Percentiles rank a stretch among this genome's conserved stretches.
These are phyloP conservation scores for Ptychoptera albimana DNA, from an alignment of 2,888 invertebrate genomes.

Conservation along the genomic window DNA sequence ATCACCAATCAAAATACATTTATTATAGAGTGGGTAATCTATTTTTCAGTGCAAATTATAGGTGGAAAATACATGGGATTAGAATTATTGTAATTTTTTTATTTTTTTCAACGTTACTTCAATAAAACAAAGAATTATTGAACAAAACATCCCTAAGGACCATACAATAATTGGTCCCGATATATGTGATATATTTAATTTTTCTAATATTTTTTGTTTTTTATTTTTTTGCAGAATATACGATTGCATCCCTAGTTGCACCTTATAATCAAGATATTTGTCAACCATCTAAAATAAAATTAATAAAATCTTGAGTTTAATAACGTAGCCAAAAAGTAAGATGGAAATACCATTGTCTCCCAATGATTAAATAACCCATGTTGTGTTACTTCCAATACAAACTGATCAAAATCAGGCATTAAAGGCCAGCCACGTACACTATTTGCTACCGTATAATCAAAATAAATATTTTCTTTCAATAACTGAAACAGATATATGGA, in stretches of 20 bases:
- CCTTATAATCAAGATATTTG: too few species aligned
- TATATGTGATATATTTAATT: constrained; percentile 20
- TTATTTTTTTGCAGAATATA: too few species aligned
- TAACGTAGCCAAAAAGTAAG: background rate
- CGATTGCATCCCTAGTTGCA: too few species aligned
- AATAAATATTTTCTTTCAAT: constrained; percentile 22
- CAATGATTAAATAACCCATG: constrained; percentile 22
- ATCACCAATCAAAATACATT: too few species aligned
- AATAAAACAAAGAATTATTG: too few species aligned
- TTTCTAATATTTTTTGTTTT: too few species aligned
- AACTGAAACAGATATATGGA: constrained; percentile 14
- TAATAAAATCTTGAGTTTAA: constrained; percentile 9
- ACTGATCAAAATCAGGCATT: constrained; percentile 21
- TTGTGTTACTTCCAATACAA: constrained; percentile 20
- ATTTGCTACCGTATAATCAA: constrained; percentile 25
- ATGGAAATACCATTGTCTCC: constrained; percentile 18
- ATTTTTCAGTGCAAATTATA: too few species aligned
- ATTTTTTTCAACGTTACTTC: too few species aligned
- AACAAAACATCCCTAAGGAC: constrained; percentile 14
- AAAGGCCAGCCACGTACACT: constrained; percentile 24
- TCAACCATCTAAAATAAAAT: constrained; percentile 9
- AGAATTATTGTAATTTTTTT: too few species aligned
- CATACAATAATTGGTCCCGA: constrained; percentile 22
- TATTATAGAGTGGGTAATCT: too few species aligned
- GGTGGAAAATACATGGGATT: too few species aligned